Conservation (phyloP, 1,140 invertebrate genomes). For the Drosophila chauvacae region DNA sequence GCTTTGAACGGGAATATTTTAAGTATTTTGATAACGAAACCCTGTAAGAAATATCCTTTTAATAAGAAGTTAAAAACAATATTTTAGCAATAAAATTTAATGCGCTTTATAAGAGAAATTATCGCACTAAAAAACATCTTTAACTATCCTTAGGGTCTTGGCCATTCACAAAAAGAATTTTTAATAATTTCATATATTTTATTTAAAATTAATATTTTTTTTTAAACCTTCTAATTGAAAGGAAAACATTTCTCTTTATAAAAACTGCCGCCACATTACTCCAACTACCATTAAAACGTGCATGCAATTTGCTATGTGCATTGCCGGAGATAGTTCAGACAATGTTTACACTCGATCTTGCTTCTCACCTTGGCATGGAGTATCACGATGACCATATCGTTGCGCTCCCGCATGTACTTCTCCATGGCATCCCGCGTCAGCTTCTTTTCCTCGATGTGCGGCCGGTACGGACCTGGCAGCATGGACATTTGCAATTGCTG, state of each 20-base stretch:
- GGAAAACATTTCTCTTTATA: no score
- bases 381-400: conserved; percentile 98
- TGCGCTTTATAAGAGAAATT: no score
- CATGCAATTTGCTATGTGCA: no score
- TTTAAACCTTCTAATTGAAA: neutral
- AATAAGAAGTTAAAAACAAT: neutral
- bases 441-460: conserved; percentile 90
- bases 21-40: no score
- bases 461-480: conserved; percentile 82
- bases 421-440: conserved; percentile 98
- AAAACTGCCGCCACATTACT: no score
- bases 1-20: neutral
- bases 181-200: neutral
- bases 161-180: no score
- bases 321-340: neutral
- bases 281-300: no score
- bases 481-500: conserved; percentile 78
- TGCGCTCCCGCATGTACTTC: conserved; percentile 95
- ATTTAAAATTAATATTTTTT: neutral
- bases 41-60: neutral
- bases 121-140: no score
- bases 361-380: conserved; percentile 94
- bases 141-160: no score
- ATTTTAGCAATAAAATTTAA: no score
- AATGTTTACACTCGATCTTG: neutral